A percentile compares a stretch with the other conserved stretches of the same genome.
Conservation (phyloP, 1,140 invertebrate genomes). For the Sipha flava region DNA sequence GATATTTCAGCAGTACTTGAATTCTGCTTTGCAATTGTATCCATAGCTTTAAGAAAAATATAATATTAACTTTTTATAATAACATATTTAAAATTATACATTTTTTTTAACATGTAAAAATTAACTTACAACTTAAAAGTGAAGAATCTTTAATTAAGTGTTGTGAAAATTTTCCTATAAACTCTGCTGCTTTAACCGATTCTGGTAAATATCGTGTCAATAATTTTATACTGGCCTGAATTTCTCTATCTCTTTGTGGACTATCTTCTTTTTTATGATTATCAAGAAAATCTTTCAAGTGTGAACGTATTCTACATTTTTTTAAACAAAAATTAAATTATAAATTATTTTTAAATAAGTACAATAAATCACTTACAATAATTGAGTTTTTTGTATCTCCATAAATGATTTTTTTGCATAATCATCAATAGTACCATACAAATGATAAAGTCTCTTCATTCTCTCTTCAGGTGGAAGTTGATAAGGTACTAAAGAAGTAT, state of each 20-base stretch:
- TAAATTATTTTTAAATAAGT: conserved; percentile 26
- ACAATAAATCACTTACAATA: conserved; percentile 50
- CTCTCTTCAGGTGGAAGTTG: conserved; percentile 72
- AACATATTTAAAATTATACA: no score
- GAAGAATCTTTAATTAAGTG: conserved; percentile 68
- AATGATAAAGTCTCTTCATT: conserved; percentile 90
- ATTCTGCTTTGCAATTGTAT: conserved; percentile 73
- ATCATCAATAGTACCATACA: conserved; percentile 87
- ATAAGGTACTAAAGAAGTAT: conserved; percentile 91
- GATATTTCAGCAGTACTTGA: conserved; percentile 86
- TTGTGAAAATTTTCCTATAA: conserved; percentile 76
- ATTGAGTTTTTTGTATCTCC: conserved; percentile 86
- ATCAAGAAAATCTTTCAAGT: conserved; percentile 77
- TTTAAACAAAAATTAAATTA: conserved; percentile 10
- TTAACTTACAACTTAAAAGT: conserved; percentile 51
- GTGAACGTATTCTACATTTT: conserved; percentile 59
- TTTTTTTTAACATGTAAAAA: no score
- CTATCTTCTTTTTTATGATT: conserved; percentile 59
- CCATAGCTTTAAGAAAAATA: conserved; percentile 53
- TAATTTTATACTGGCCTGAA: conserved; percentile 51
- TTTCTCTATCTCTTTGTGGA: conserved; percentile 57
- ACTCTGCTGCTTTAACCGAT: conserved; percentile 85
- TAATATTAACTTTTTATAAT: not conserved
- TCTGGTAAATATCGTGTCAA: conserved; percentile 76
- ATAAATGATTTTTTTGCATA: conserved; percentile 93